A percentile compares a stretch with the other conserved stretches of the same genome.
phyloP scores from a whole-genome alignment of 2,113 vertebrate genomes.

The Callipepla squamata region DNA sequence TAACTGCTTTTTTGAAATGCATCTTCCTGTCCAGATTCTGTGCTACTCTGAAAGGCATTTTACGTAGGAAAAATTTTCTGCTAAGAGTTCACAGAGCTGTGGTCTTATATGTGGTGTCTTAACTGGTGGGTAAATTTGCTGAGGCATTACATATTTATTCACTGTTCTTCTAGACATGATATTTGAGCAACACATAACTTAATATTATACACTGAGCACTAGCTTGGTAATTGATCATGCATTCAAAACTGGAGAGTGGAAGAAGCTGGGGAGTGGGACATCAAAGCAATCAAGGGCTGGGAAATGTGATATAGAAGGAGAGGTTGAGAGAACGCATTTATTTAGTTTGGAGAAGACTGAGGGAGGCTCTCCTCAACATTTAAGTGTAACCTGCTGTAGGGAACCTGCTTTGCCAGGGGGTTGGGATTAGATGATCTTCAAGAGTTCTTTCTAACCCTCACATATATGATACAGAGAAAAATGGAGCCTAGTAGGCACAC shows the following conservation, averaged over 20 bases:
- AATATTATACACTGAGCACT: not conserved
- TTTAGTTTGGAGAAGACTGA: not conserved
- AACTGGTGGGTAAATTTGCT: not conserved
- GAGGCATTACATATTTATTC: not conserved
- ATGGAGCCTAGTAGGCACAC: not conserved
- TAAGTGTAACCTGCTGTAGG: not conserved
- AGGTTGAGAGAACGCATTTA: not conserved
- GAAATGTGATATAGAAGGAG: not conserved
- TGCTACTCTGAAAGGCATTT: not conserved
- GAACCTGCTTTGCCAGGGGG: too few relatives aligned
- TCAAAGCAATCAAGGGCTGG: not conserved
- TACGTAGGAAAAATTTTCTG: not conserved
- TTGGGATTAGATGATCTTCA: too few relatives aligned
- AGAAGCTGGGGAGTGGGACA: not conserved
- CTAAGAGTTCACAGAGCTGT: not conserved
- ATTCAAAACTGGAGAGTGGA: not conserved
- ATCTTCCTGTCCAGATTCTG: not conserved
- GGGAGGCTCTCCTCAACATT: not conserved
- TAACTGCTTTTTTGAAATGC: not conserved
- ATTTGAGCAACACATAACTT: not conserved
- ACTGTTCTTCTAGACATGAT: not conserved
- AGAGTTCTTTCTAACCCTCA: too few relatives aligned
- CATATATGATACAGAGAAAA: not conserved
- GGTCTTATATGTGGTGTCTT: not conserved
- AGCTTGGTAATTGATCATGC: accelerated